Evolutionary conservation across 2,888 invertebrate genomes (phyloP).

Genomic region (Laothoe populi): DNA sequence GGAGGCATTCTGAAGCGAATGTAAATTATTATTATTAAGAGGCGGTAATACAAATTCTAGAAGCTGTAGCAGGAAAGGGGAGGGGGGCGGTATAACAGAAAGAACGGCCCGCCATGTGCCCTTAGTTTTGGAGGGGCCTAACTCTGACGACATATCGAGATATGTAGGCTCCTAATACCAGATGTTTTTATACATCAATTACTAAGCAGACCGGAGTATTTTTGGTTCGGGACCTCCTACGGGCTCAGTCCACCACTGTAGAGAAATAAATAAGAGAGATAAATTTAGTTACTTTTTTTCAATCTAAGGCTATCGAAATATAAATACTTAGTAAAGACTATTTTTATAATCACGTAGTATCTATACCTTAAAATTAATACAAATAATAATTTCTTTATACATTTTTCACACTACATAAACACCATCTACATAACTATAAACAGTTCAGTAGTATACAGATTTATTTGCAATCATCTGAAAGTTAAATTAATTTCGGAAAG

Average conservation of each 20-base stretch:
- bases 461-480: slow-evolving; percentile 1
- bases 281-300: neutral
- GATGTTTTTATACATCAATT: too few species aligned
- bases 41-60: neutral
- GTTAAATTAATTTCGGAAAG: slow-evolving; percentile 13
- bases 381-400: neutral
- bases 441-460: neutral
- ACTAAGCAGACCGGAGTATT: too few species aligned
- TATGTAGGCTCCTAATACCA: too few species aligned
- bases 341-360: neutral
- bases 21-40: neutral
- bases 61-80: too few species aligned
- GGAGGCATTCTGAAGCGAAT: neutral
- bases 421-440: neutral
- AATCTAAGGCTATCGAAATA: neutral
- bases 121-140: too few species aligned
- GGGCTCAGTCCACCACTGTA: too few species aligned
- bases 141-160: too few species aligned
- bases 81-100: too few species aligned
- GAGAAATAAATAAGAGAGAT: too few species aligned
- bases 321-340: neutral
- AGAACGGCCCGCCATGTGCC: too few species aligned
- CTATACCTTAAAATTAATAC: too few species aligned
- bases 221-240: too few species aligned
- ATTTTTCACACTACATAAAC: neutral